phyloP scores from a whole-genome alignment of 1,140 invertebrate species.

The Pseudomyrmex flavicornis region DNA sequence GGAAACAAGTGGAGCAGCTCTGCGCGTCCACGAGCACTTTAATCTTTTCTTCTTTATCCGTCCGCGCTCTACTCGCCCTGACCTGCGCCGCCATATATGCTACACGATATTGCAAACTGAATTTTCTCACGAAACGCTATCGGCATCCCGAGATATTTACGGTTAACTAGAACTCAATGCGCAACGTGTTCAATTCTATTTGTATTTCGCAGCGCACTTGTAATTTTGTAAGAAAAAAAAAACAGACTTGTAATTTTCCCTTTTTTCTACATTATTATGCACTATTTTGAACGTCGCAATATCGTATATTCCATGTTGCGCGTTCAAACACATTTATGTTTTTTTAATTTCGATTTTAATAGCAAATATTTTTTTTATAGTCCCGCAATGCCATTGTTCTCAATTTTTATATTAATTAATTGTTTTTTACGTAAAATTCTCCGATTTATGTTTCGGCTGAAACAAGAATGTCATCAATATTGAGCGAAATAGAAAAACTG shows the following conservation, averaged over 20 bases:
- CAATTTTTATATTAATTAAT: conserved; percentile 27
- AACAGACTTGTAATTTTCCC: conserved; percentile 2
- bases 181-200: conserved; percentile 33
- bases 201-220: not conserved
- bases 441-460: not conserved
- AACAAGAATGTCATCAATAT: conserved; percentile 24
- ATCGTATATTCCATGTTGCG: not conserved
- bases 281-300: not conserved
- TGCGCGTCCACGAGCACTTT: conserved; percentile 53
- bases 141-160: conserved; percentile 55
- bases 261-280: not conserved
- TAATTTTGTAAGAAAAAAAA: conserved; percentile 32
- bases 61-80: conserved; percentile 32
- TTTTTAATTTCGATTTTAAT: no score
- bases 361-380: no score
- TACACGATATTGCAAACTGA: conserved; percentile 57
- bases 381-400: no score
- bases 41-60: conserved; percentile 61
- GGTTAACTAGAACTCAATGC: conserved; percentile 43
- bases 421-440: not conserved
- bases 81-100: conserved; percentile 26
- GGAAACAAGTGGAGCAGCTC: conserved; percentile 51
- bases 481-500: conserved; percentile 43
- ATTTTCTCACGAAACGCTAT: conserved; percentile 58
- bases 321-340: not conserved